Evolutionary conservation across 2,888 invertebrate species (phyloP).

Genomic region (Heliconius sara): DNA sequence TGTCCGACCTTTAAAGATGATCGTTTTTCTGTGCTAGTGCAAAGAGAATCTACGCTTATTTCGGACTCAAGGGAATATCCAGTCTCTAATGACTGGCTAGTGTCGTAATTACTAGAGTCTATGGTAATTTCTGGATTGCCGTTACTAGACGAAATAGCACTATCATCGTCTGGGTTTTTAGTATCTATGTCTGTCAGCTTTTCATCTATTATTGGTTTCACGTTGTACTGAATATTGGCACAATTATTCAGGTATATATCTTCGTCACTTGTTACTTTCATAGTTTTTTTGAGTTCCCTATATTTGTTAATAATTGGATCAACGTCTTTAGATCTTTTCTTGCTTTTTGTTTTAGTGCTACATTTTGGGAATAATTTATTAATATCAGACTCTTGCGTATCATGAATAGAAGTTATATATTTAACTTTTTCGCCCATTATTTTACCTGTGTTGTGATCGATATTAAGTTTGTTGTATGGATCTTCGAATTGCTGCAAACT

Average conservation of each 20-base stretch:
- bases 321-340: conserved; percentile 78
- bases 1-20: conserved; percentile 86
- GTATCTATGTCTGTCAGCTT: conserved; percentile 70
- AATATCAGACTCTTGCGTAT: conserved; percentile 76
- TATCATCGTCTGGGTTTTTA: conserved; percentile 80
- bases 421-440: conserved; percentile 84
- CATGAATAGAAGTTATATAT: conserved; percentile 82
- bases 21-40: conserved; percentile 82
- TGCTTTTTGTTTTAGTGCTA: conserved; percentile 79
- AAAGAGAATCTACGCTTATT: conserved; percentile 84
- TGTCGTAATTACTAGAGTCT: conserved; percentile 77
- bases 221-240: conserved; percentile 75
- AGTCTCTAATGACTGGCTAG: conserved; percentile 80
- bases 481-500: conserved; percentile 84
- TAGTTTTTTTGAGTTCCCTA: conserved; percentile 75
- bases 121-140: conserved; percentile 82
- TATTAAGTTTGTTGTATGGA: conserved; percentile 84
- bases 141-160: conserved; percentile 77
- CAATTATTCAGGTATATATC: conserved; percentile 77
- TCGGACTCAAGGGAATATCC: conserved; percentile 81
- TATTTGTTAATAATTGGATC: conserved; percentile 80
- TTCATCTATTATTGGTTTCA: conserved; percentile 67
- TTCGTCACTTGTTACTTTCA: conserved; percentile 78
- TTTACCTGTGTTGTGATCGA: conserved; percentile 84
- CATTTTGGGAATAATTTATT: conserved; percentile 80